Base-by-base conservation (phyloP, 2,113 vertebrate genomes). In the Macrotis lagotis region DNA sequence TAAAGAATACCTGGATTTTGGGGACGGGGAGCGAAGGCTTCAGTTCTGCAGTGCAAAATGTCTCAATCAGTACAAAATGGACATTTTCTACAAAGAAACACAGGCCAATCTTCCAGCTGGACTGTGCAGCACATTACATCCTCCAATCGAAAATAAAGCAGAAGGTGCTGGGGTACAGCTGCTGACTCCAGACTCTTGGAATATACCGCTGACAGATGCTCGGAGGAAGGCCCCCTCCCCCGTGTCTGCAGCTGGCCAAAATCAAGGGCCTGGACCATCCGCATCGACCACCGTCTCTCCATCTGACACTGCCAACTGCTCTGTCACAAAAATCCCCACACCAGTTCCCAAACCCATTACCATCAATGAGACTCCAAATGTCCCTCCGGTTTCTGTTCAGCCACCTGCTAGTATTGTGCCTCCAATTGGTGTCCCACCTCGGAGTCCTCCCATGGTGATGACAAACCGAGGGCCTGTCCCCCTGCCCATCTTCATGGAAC, bases 41-140 rank as follows among this genome's bases (percentile, higher is more conserved):
- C 99, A 99, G 98, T 99, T 99, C 98, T 99, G 99, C 99, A 99
- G 99, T 98, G 99, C 99, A 98, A 99, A 99, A 99, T 99, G 99
- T 98, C 99, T 99, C 98, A 99, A 99, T 99, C 99, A 99, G 98
- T 99, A 99, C 98, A 99, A 99, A 98, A 99, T 99, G 99, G 99
- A 99, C 99, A 99, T 99, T 98, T 99, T 99, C 99, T 99, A 99
- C 98, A 99, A 99, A 99, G 99, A 99, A 98, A 99, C 99, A 93
- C 99, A 99, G 99, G 99, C 99, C 92, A 99, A 99, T 50, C 99
- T 99, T 98, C 99, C 99, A 96, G 99, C 99, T 98, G 99, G 98
- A 95, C 98, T 99, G 97, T 99, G 99, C 98, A 99, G 99, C 98
- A 98, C 99, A 90, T 98, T 99, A 97, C 99, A 99, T 95, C 98